Percentiles rank a stretch among this genome's conserved stretches.
Conservation (phyloP, 2,797 vertebrate species). For the Typhlichthys subterraneus region DNA sequence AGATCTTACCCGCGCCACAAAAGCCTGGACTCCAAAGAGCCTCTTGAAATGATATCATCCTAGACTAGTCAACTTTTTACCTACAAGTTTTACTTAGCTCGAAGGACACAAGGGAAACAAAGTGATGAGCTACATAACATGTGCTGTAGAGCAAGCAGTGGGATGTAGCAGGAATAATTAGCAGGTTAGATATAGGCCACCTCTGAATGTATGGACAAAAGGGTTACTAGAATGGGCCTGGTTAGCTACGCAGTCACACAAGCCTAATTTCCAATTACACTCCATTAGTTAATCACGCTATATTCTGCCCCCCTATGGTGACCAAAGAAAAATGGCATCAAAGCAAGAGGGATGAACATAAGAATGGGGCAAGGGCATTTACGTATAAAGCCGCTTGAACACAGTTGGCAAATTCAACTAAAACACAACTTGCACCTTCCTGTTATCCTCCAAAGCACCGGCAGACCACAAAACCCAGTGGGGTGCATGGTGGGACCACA, state of each 20-base stretch:
- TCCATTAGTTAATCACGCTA: slow-evolving; percentile 92
- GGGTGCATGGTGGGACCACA: slow-evolving; percentile 56
- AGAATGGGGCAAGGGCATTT: slow-evolving; percentile 61
- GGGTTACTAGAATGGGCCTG: slow-evolving; percentile 77
- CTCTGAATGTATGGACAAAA: slow-evolving; percentile 77
- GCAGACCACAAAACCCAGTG: slow-evolving; percentile 53
- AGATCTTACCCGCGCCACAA: slow-evolving; percentile 51
- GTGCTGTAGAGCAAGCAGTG: slow-evolving; percentile 31
- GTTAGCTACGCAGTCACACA: slow-evolving; percentile 71
- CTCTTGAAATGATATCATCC: slow-evolving; percentile 45
- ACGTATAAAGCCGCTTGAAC: slow-evolving; percentile 69
- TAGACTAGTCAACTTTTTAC: slow-evolving; percentile 26
- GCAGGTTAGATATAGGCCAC: slow-evolving; percentile 87
- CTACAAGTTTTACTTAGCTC: slow-evolving; percentile 1
- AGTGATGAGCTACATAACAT: slow-evolving; percentile 39
- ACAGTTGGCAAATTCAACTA: slow-evolving; percentile 58
- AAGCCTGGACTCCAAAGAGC: slow-evolving; percentile 48
- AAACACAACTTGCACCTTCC: slow-evolving; percentile 55
- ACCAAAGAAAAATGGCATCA: slow-evolving; percentile 79
- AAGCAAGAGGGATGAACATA: slow-evolving; percentile 54
- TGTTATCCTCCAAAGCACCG: slow-evolving; percentile 72
- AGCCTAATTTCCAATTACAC: slow-evolving; percentile 84
- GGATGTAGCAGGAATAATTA: slow-evolving; percentile 61
- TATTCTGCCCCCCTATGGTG: slow-evolving; percentile 71
- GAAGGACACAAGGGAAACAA: slow-evolving; percentile 72